Conservation (phyloP, 2,797 vertebrate species). For the Anisognathus igniventris region DNA sequence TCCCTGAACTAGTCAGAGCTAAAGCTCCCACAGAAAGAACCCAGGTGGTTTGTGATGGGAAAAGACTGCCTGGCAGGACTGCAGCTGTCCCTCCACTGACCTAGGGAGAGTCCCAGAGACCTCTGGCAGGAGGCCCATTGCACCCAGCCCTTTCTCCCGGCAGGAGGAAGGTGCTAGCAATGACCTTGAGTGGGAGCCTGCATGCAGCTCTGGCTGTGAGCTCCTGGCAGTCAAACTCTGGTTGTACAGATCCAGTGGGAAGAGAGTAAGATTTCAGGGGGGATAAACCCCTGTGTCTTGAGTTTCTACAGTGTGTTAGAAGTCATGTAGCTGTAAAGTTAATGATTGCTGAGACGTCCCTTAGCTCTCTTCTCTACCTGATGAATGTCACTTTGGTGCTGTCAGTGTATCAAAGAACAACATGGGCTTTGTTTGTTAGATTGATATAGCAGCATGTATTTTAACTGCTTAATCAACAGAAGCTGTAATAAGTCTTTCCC, state of each 20-base stretch:
- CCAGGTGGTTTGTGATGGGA: accelerated
- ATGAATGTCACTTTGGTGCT: neutral
- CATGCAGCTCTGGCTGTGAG: neutral
- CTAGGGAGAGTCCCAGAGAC: neutral
- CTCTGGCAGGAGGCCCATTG: neutral
- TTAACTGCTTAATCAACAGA: conserved; percentile 7
- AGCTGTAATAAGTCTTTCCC: neutral
- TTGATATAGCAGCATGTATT: neutral
- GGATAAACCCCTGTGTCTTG: accelerated
- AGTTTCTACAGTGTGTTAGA: neutral
- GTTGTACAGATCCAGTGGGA: accelerated
- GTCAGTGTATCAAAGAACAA: neutral
- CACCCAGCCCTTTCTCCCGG: neutral
- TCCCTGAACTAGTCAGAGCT: neutral
- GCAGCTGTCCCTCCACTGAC: neutral
- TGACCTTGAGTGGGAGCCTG: neutral
- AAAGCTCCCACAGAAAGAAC: neutral
- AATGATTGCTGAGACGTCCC: neutral
- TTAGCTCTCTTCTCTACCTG: neutral
- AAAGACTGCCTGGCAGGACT: neutral
- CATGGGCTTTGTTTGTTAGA: neutral
- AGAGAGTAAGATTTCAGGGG: neutral
- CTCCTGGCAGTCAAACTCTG: neutral
- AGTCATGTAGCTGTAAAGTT: neutral
- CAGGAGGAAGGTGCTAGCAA: neutral